Evolutionary conservation across 2,113 vertebrate species (phyloP).

Genomic region (Esox niger): DNA sequence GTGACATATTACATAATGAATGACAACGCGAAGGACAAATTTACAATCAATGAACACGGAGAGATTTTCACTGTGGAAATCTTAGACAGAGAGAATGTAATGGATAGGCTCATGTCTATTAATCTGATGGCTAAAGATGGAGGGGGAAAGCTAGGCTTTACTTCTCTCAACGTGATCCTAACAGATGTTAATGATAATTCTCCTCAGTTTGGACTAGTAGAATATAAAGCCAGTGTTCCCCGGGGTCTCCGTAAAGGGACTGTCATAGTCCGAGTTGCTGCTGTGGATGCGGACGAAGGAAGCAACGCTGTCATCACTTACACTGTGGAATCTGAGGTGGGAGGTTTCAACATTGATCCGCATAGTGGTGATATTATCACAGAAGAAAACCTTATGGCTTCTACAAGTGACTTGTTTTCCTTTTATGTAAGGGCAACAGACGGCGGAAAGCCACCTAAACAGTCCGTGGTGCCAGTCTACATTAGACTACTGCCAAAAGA

Average conservation of each 20-base stretch:
- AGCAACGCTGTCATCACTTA: constrained; percentile 80
- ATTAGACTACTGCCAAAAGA: constrained; percentile 78
- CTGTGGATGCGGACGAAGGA: constrained; percentile 82
- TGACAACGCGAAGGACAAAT: constrained; percentile 79
- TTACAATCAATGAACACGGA: constrained; percentile 75
- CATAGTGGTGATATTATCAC: constrained; percentile 75
- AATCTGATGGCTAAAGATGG: constrained; percentile 82
- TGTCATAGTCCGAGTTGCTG: constrained; percentile 74
- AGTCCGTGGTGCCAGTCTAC: constrained; percentile 76
- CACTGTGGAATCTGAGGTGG: constrained; percentile 75
- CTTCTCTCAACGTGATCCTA: constrained; percentile 78
- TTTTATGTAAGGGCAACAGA: constrained; percentile 80
- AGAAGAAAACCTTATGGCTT: constrained; percentile 79
- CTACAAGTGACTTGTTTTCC: constrained; percentile 77
- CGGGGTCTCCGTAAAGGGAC: constrained; percentile 70
- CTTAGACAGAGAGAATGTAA: constrained; percentile 78
- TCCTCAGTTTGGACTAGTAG: constrained; percentile 76
- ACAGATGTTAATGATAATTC: constrained; percentile 82
- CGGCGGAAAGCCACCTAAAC: constrained; percentile 71
- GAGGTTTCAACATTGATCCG: constrained; percentile 78
- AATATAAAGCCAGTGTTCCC: constrained; percentile 75
- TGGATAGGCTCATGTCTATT: constrained; percentile 76
- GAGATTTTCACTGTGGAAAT: constrained; percentile 78
- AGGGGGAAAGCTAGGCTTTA: constrained; percentile 81
- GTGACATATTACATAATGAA: constrained; percentile 80